These are phyloP conservation scores for Dicrostonyx torquatus DNA, from an alignment of 2,797 vertebrate genomes.

Conservation along the genomic window DNA sequence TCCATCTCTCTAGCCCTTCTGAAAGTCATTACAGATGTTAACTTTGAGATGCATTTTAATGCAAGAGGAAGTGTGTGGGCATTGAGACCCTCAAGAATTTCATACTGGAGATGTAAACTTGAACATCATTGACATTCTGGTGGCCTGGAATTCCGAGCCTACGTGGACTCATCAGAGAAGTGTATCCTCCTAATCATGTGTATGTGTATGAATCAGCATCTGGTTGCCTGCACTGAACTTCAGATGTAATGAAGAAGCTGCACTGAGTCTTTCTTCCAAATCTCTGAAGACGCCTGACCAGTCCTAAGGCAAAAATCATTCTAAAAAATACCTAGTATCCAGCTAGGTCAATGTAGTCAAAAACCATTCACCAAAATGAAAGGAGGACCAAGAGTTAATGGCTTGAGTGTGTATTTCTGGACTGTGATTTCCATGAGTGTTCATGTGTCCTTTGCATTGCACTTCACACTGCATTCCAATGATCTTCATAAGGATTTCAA, in stretches of 20 bases:
- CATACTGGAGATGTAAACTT: background rate
- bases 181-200: background rate
- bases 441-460: background rate
- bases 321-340: background rate
- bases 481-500: background rate
- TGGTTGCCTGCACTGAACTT: background rate
- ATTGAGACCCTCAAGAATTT: background rate
- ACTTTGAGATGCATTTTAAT: background rate
- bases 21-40: background rate
- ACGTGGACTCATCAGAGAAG: background rate
- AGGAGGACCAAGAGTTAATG: background rate
- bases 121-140: background rate
- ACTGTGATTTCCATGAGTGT: background rate
- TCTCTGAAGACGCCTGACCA: background rate
- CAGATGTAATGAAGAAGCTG: background rate
- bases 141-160: background rate
- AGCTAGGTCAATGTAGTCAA: background rate
- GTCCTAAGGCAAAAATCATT: background rate
- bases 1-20: background rate
- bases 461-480: background rate
- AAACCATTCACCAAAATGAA: background rate
- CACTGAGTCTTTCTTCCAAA: background rate
- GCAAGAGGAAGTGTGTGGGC: background rate
- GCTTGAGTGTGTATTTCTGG: background rate
- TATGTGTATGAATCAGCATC: background rate